Evolutionary conservation across 2,888 invertebrate species (phyloP).

Genomic region (Dolichopus griseipennis): DNA sequence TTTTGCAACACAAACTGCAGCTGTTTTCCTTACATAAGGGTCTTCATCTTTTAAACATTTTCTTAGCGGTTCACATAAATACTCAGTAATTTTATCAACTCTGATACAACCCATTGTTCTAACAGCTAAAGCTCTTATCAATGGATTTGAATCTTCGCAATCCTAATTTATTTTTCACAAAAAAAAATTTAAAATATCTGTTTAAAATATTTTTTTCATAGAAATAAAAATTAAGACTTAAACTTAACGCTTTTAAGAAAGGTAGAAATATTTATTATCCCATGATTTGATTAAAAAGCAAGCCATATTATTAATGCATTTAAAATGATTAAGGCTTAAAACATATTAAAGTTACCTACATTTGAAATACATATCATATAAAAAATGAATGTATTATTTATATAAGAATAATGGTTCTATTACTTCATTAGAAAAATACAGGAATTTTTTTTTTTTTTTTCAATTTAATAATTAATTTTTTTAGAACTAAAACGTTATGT

Average conservation of each 20-base stretch:
- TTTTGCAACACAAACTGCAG: conserved; percentile 98
- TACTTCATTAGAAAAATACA: too few relatives aligned
- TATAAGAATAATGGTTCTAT: too few relatives aligned
- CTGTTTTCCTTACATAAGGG: conserved; percentile 96
- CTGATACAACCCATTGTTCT: conserved; percentile 99
- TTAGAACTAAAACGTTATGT: too few relatives aligned
- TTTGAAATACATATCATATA: too few relatives aligned
- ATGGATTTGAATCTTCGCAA: conserved; percentile 98
- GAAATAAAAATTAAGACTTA: neutral
- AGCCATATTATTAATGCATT: conserved; percentile 12
- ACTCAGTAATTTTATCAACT: conserved; percentile 99
- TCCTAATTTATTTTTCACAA: conserved; percentile 53
- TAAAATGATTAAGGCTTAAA: neutral
- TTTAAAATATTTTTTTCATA: neutral
- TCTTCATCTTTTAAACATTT: conserved; percentile 94
- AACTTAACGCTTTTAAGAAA: neutral
- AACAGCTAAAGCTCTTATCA: conserved; percentile 96
- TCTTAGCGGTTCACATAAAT: conserved; percentile 93
- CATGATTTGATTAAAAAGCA: neutral
- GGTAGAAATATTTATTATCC: neutral
- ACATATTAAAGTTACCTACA: neutral
- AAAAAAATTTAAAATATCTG: neutral
- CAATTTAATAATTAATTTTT: too few relatives aligned
- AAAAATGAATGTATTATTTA: too few relatives aligned
- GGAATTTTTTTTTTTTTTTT: too few relatives aligned